Conservation (phyloP, 2,888 invertebrate genomes). For the Tillus elongatus region DNA sequence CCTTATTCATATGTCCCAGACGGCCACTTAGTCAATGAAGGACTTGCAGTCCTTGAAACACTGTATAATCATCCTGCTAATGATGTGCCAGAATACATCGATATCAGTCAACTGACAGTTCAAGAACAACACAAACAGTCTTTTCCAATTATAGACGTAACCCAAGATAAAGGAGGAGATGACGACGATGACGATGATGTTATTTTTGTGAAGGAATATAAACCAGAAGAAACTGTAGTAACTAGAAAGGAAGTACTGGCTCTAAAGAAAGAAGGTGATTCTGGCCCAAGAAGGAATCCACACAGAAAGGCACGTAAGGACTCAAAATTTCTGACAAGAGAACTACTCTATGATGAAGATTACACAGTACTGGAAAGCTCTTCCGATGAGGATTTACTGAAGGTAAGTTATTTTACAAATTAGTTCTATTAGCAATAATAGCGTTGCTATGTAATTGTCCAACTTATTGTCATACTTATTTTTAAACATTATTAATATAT, state of each 20-base stretch:
- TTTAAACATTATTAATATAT: no score
- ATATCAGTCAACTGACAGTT: conserved; percentile 5
- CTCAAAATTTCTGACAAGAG: conserved; percentile 11
- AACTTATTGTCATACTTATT: no score
- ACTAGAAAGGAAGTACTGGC: conserved; percentile 9
- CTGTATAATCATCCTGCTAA: conserved; percentile 6
- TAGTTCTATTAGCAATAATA: no score
- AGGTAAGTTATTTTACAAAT: no score
- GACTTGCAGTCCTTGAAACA: conserved; percentile 7
- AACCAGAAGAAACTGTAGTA: conserved; percentile 6
- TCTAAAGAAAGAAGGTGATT: conserved; percentile 6
- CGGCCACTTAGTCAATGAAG: conserved; percentile 6
- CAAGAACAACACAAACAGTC: background rate
- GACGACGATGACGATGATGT: conserved; percentile 26
- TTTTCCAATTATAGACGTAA: no score
- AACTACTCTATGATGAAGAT: conserved; percentile 15
- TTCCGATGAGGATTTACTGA: no score
- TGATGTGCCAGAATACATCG: conserved; percentile 10
- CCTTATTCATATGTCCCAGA: no score
- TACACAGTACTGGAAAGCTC: conserved; percentile 9
- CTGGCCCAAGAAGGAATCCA: conserved; percentile 18
- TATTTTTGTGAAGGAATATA: conserved; percentile 28
- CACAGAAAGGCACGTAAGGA: conserved; percentile 14
- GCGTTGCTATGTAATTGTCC: no score
- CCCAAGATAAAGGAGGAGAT: conserved; percentile 2